Evolutionary conservation across 1,140 invertebrate species (phyloP).

Genomic region (Alviniconcha marisindica): DNA sequence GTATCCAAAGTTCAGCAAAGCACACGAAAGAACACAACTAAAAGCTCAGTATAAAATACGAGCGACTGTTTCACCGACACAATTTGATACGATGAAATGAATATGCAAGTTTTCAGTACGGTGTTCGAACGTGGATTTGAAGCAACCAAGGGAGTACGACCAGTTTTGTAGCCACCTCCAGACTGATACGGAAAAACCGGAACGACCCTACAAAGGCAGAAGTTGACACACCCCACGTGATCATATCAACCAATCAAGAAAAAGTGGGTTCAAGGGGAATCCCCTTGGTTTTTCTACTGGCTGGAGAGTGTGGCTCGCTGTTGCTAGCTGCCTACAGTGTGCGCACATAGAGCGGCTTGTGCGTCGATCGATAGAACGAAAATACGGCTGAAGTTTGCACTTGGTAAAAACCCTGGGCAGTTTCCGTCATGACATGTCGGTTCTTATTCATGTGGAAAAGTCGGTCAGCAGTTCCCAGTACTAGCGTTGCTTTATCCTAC

Average conservation of each 20-base stretch:
- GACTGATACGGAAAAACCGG: neutral
- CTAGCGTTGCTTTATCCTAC: too few relatives aligned
- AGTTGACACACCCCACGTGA: constrained; percentile 1
- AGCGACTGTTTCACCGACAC: neutral
- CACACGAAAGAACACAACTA: neutral
- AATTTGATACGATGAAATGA: neutral
- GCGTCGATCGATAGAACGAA: neutral
- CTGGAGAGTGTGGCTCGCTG: neutral
- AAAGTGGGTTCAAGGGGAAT: constrained; percentile 11
- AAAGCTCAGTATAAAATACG: neutral
- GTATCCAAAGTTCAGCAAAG: neutral
- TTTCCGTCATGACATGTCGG: neutral
- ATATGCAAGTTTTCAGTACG: neutral
- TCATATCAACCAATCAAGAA: constrained; percentile 11
- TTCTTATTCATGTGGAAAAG: neutral
- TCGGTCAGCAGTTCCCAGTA: neutral
- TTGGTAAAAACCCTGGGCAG: neutral
- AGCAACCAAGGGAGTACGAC: neutral
- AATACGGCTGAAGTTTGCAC: neutral
- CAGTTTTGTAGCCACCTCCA: too few relatives aligned
- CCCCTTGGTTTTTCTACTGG: constrained; percentile 25
- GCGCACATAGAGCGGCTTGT: too few relatives aligned
- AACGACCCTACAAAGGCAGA: neutral
- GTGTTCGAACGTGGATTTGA: neutral
- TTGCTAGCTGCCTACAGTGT: neutral